Base-by-base conservation (phyloP, 2,888 invertebrate species). In the Rhagophthalmus giganteus region DNA sequence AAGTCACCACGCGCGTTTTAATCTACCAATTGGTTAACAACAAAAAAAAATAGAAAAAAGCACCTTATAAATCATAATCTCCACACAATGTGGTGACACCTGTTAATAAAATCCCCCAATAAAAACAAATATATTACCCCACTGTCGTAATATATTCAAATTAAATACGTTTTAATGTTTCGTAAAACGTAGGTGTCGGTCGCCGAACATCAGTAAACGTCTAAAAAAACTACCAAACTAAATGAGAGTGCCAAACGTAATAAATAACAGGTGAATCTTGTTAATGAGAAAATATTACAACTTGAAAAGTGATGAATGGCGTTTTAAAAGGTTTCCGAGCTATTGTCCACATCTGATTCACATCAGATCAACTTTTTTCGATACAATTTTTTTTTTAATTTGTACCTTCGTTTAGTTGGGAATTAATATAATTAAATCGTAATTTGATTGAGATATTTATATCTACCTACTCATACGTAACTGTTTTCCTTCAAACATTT, bases 81-180 rank as follows among this genome's bases (percentile, higher is more conserved):
- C 47, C 27, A 55, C 53, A 63, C 63, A 64, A 62, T 63, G 62
- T 61, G 62, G 60, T 51, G 63, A 64, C 64, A 58, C 54, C 54
- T 46, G 60, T 58, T 61, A 59, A 54, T 59, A 57, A 60, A 61
- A 61, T 56, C 58, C 33, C 54, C 59, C 47, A 64, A 64, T 64
- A 64, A 71, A 69, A 65, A 62, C 62, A 58, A 65, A 69, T 69
- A 69, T 70, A 69, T 65, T 59, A 56, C 61, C 54, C 59, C 60
- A 59, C 57, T 66, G 71, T 72, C 70, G 65, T 62, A 68, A 71
- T 72, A 72, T 71, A 72, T 72, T 72, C 71, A 72, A 70, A 72
- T 72, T 71, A 72, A 69, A 65, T 62, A 59, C 57, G 57, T 59
- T 47, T 39, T 33, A 37, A 51, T 25, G 13, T 47, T 47, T 48